These are phyloP conservation scores for Smutsia gigantea DNA, from an alignment of 2,797 vertebrate species.

Conservation along the genomic window DNA sequence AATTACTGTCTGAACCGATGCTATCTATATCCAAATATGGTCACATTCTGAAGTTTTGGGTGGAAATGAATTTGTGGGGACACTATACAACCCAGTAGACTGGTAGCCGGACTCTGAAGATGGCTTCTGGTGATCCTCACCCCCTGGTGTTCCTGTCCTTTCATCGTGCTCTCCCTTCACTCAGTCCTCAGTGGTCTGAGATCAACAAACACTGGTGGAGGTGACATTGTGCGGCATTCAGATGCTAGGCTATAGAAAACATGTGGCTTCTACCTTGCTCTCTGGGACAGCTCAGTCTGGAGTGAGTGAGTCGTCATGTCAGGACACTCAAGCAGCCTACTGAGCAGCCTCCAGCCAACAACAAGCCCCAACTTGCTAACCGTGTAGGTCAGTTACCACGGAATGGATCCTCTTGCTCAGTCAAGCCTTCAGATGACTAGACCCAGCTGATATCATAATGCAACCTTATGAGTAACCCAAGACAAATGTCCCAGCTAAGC, in stretches of 20 bases:
- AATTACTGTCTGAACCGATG: neutral
- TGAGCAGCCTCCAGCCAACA: no score
- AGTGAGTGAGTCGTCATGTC: neutral
- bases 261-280: neutral
- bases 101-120: neutral
- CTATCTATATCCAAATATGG: neutral
- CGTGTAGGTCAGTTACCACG: neutral
- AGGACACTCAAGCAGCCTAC: neutral
- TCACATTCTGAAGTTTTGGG: neutral
- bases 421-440: neutral
- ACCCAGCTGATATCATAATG: neutral
- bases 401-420: neutral
- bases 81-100: neutral
- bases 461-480: neutral
- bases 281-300: neutral
- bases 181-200: neutral
- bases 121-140: neutral
- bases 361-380: neutral
- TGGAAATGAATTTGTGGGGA: neutral
- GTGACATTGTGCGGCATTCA: neutral
- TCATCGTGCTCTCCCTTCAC: neutral
- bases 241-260: neutral
- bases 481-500: neutral
- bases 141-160: neutral
- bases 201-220: neutral